Percentiles rank a stretch among this genome's conserved stretches.
phyloP scores from a whole-genome alignment of 2,797 vertebrate genomes.

The Hipposideros larvatus region DNA sequence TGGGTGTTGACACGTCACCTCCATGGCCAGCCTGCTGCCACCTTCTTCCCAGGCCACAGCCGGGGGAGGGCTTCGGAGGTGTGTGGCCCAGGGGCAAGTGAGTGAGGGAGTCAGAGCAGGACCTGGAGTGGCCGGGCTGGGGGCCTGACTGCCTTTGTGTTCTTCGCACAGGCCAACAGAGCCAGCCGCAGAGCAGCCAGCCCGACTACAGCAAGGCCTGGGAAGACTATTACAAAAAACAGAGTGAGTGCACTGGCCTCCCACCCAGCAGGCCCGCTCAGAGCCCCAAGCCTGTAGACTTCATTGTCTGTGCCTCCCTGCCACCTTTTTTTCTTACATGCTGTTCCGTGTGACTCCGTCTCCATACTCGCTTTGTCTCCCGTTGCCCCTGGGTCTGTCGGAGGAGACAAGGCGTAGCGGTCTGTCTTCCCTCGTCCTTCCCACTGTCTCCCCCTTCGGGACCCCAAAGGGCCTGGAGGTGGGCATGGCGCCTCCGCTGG shows the following conservation, averaged over 20 bases:
- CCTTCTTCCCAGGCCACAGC: neutral
- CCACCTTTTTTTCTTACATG: rapidly evolving
- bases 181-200: slow-evolving; percentile 95
- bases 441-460: neutral
- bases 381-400: neutral
- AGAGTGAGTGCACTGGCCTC: slow-evolving; percentile 90
- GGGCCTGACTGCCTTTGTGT: slow-evolving; percentile 77
- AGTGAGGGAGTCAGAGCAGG: neutral
- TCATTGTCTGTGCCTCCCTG: rapidly evolving
- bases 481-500: neutral
- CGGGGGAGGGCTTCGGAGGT: neutral
- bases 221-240: slow-evolving; percentile 98
- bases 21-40: neutral
- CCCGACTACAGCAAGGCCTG: slow-evolving; percentile 97
- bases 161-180: slow-evolving; percentile 94
- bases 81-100: neutral
- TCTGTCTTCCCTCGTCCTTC: rapidly evolving
- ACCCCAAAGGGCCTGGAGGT: neutral
- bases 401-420: rapidly evolving
- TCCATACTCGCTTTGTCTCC: neutral
- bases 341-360: neutral
- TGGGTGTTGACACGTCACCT: neutral
- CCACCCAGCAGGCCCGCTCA: neutral
- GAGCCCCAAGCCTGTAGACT: neutral
- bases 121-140: neutral